Evolutionary conservation across 2,797 vertebrate species (phyloP).

Genomic region (Cheirogaleus major): DNA sequence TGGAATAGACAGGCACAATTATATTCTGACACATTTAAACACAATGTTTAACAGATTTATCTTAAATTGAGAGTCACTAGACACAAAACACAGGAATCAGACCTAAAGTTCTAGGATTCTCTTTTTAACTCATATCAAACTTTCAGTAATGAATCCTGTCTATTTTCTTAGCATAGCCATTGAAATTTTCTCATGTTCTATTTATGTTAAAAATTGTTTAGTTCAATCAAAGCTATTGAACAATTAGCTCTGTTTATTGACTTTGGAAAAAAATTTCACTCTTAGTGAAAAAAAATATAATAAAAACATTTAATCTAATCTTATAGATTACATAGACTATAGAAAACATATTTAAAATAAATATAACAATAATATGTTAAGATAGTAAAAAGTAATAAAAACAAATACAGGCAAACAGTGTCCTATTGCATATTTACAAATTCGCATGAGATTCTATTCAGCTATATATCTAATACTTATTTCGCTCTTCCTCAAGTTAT

Average conservation of each 20-base stretch:
- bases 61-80: neutral
- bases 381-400: neutral
- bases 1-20: neutral
- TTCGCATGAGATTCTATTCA: neutral
- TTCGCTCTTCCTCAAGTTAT: neutral
- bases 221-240: too few relatives aligned
- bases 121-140: neutral
- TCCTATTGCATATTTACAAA: neutral
- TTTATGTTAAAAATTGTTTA: neutral
- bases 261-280: neutral
- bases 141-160: neutral
- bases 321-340: neutral
- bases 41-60: neutral
- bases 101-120: neutral
- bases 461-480: neutral
- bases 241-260: neutral
- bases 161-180: neutral
- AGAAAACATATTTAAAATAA: neutral
- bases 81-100: neutral
- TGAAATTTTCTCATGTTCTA: neutral
- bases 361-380: neutral
- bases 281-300: neutral
- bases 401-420: neutral
- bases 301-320: neutral
- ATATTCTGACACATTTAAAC: neutral